Base-by-base conservation (phyloP, 2,113 vertebrate genomes). In the Tragelaphus buxtoni region DNA sequence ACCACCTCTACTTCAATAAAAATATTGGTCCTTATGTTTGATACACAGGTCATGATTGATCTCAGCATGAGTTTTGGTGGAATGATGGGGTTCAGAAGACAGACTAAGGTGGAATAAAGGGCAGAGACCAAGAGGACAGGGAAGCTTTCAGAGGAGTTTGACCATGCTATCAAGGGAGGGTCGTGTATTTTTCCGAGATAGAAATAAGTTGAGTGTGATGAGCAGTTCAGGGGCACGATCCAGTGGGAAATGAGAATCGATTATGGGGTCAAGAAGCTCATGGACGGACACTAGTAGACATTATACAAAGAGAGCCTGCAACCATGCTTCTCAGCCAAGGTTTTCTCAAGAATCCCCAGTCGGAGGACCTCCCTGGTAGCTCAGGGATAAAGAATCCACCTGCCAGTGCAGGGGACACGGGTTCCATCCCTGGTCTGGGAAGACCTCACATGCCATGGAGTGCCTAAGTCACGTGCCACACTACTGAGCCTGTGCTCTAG, bases 41-140 rank as follows among this genome's bases (percentile, higher is more conserved):
- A 45, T 42, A 8, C 0, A 0, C 7, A 77, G 58, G 58, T 60
- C 30, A 22, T 10, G 51, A 35, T 5, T 20, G 24, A 35, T 16
- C 26, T 92, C 42, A 7, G 7, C 24, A 9, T 0, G 2, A 32
- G 30, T 42, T 81, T n/a, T 35, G 17, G 18, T 28, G 10, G 49
- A 76, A 51, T 47, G 60, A 9, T 18, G 2, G 51, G 28, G 32
- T 56, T 87, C 28, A 16, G 35, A 91, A 88, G 86, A 58, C 28
- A 63, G 5, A 63, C 8, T 30, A 61, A 18, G 2, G 0, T 5
- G 30, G 28, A 65, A 49, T 16, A n/a, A 82, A 45, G 9, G 79
- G 45, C 42, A 28, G 65, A 83, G 32, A 47, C n/a, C 0, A 4
- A 39, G 7, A 24, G 17, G 14, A 55, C 17, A 76, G 24, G 30